Evolutionary conservation across 2,113 vertebrate species (phyloP).

Genomic region (Toxostoma redivivum): DNA sequence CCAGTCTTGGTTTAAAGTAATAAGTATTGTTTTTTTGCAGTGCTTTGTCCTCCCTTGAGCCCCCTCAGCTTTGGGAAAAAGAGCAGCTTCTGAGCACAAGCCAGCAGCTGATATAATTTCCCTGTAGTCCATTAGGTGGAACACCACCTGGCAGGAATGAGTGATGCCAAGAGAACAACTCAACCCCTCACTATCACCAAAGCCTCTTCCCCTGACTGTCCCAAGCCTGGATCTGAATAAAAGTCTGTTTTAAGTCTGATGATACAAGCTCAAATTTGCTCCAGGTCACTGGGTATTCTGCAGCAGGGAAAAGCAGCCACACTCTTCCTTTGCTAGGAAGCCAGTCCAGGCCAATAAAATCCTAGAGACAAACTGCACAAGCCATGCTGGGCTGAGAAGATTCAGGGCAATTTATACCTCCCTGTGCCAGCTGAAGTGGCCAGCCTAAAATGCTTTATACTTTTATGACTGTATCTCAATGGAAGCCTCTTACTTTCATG

Average conservation of each 20-base stretch:
- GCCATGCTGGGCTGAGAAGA: constrained; percentile 31
- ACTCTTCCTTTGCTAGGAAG: background rate
- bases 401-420: constrained; percentile 35
- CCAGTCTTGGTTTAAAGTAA: background rate
- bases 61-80: background rate
- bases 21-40: background rate
- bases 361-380: constrained; percentile 18
- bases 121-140: background rate
- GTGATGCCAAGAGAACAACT: background rate
- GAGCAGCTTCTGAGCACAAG: background rate
- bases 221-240: background rate
- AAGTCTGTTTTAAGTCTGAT: background rate
- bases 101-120: background rate
- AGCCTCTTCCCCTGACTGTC: background rate
- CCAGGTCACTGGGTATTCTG: background rate
- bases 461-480: constrained; percentile 12
- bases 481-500: constrained; percentile 39
- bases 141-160: background rate
- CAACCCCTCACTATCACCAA: background rate
- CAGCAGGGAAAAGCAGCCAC: background rate
- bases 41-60: background rate
- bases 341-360: constrained; percentile 5
- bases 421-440: constrained; percentile 19
- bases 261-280: background rate
- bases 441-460: constrained; percentile 20